These are phyloP conservation scores for Drosophila hamatofila DNA, from an alignment of 2,888 invertebrate species.

Conservation along the genomic window DNA sequence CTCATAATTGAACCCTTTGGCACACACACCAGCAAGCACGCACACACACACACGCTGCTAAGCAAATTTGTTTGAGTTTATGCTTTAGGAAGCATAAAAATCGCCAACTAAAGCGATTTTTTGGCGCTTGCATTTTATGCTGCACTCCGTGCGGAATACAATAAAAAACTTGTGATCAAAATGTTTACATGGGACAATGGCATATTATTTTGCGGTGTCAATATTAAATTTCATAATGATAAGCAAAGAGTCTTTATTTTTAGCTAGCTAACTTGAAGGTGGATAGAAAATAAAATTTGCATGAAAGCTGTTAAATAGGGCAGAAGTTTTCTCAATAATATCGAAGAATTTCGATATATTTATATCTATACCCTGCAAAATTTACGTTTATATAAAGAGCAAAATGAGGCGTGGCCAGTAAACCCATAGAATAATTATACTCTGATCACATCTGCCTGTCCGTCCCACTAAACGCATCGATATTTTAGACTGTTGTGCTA, in stretches of 20 bases:
- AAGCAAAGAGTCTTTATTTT: not conserved
- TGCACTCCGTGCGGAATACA: not conserved
- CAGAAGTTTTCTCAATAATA: too few relatives aligned
- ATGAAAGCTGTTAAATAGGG: too few relatives aligned
- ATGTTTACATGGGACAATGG: slow-evolving; percentile 9
- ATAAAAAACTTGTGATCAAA: not conserved
- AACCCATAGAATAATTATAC: too few relatives aligned
- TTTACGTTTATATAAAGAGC: too few relatives aligned
- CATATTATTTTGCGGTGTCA: slow-evolving; percentile 15
- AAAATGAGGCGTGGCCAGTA: too few relatives aligned
- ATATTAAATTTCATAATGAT: not conserved
- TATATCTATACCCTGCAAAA: too few relatives aligned
- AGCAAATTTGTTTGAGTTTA: slow-evolving; percentile 68
- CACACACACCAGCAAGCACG: slow-evolving; percentile 32
- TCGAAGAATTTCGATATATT: too few relatives aligned
- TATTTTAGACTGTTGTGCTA: too few relatives aligned
- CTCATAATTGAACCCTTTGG: slow-evolving; percentile 75
- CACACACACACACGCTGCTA: slow-evolving; percentile 39
- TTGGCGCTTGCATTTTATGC: slow-evolving; percentile 32
- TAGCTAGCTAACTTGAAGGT: not conserved
- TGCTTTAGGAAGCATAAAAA: slow-evolving; percentile 44
- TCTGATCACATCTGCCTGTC: too few relatives aligned
- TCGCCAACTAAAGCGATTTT: slow-evolving; percentile 24
- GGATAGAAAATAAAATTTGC: too few relatives aligned
- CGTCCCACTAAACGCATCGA: too few relatives aligned